Evolutionary conservation across 2,113 vertebrate species (phyloP).

Genomic region (Cololabis saira): DNA sequence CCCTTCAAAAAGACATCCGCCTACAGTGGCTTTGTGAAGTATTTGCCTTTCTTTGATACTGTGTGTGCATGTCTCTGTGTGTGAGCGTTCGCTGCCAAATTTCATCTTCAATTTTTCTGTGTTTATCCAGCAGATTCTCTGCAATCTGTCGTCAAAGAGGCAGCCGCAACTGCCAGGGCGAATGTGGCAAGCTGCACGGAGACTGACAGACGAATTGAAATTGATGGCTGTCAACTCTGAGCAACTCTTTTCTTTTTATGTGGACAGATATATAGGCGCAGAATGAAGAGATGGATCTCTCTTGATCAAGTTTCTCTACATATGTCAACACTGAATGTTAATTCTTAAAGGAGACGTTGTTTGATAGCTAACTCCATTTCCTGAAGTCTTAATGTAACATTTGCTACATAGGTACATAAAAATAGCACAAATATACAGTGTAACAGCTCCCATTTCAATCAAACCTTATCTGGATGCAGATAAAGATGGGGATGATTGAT

Average conservation of each 20-base stretch:
- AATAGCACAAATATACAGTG: too few relatives aligned
- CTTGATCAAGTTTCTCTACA: conserved; percentile 24
- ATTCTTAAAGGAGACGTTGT: conserved; percentile 6
- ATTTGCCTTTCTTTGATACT: conserved; percentile 53
- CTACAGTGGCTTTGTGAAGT: conserved; percentile 56
- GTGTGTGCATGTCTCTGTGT: conserved; percentile 31
- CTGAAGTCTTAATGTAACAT: neutral
- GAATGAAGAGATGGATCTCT: conserved; percentile 22
- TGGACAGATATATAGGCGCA: conserved; percentile 23
- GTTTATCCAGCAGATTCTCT: conserved; percentile 72
- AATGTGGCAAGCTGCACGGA: conserved; percentile 57
- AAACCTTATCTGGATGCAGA: too few relatives aligned
- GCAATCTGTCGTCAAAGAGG: conserved; percentile 74
- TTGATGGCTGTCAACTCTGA: conserved; percentile 63
- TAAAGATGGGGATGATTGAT: too few relatives aligned
- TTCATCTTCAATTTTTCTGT: conserved; percentile 73
- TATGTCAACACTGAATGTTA: conserved; percentile 27
- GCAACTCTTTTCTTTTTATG: conserved; percentile 45
- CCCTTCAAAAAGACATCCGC: conserved; percentile 53
- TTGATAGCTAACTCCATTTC: neutral
- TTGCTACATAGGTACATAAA: too few relatives aligned
- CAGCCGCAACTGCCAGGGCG: conserved; percentile 61
- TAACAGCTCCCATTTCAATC: too few relatives aligned
- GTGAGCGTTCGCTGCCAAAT: conserved; percentile 51
- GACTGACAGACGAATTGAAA: conserved; percentile 54